Percentiles rank a stretch among this genome's conserved stretches.
Conservation (phyloP, 1,140 invertebrate genomes). For the Hypothenemus hampei region DNA sequence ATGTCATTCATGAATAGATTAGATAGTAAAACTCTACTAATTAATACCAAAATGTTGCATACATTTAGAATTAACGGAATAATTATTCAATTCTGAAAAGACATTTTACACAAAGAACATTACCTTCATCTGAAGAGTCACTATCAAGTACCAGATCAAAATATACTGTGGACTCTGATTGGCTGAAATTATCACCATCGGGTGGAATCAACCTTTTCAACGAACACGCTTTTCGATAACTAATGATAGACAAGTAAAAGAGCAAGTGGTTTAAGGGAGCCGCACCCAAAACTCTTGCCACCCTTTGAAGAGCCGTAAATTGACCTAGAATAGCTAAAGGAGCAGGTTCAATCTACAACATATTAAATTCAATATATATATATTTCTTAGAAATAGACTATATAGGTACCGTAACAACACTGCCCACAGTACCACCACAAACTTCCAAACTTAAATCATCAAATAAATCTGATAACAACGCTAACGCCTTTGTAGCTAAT, state of each 20-base stretch:
- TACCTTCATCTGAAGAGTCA: conserved; percentile 74
- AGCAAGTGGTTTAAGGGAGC: conserved; percentile 72
- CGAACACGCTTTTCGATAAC: conserved; percentile 84
- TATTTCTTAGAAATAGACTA: background rate
- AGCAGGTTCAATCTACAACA: conserved; percentile 49
- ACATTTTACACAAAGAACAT: background rate
- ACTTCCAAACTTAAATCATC: conserved; percentile 62
- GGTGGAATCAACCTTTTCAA: conserved; percentile 72
- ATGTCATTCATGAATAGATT: too few relatives aligned
- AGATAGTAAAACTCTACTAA: too few relatives aligned
- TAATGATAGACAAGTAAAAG: conserved; percentile 80
- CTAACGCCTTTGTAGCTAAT: conserved; percentile 67
- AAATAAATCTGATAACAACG: conserved; percentile 59
- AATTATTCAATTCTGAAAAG: too few relatives aligned
- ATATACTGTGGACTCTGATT: conserved; percentile 87
- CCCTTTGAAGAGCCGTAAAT: conserved; percentile 62
- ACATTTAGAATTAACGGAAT: too few relatives aligned
- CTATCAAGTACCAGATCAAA: conserved; percentile 88
- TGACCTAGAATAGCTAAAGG: conserved; percentile 55
- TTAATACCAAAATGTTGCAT: too few relatives aligned
- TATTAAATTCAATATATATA: background rate
- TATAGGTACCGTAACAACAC: conserved; percentile 30
- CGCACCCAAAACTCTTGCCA: conserved; percentile 59
- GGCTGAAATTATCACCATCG: conserved; percentile 74
- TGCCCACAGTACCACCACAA: conserved; percentile 34